A percentile compares a stretch with the other conserved stretches of the same genome.
Evolutionary conservation across 2,888 invertebrate genomes (phyloP).

Genomic region (Eupithecia pulchellata): DNA sequence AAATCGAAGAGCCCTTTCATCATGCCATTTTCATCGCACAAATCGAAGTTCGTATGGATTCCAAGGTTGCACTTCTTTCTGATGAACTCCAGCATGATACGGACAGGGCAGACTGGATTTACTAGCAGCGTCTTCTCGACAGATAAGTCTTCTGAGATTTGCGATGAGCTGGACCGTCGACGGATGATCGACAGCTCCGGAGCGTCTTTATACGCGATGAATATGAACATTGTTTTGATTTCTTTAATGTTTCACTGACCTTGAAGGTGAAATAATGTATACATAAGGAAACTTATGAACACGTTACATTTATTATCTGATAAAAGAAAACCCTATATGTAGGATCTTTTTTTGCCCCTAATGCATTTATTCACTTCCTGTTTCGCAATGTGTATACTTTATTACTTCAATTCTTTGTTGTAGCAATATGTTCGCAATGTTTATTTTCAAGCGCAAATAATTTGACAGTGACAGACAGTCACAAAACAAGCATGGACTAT

Average conservation of each 20-base stretch:
- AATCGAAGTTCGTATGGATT: conserved; percentile 65
- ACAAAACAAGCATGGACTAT: too few relatives aligned
- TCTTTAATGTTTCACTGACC: not conserved
- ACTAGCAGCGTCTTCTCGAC: conserved; percentile 69
- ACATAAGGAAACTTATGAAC: not conserved
- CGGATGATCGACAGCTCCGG: conserved; percentile 56
- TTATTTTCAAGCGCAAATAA: not conserved
- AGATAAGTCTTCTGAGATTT: conserved; percentile 51
- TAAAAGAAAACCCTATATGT: too few relatives aligned
- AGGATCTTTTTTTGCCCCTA: too few relatives aligned
- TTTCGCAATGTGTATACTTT: too few relatives aligned
- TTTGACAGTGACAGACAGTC: conserved; percentile 3
- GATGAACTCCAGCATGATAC: conserved; percentile 77
- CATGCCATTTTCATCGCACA: conserved; percentile 66
- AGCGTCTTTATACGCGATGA: conserved; percentile 65
- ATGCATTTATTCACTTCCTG: not conserved
- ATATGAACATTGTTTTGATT: conserved; percentile 65
- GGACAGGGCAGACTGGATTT: conserved; percentile 71
- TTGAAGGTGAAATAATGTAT: not conserved
- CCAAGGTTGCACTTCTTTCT: conserved; percentile 72
- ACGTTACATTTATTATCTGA: not conserved
- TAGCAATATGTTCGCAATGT: too few relatives aligned
- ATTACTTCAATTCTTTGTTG: too few relatives aligned
- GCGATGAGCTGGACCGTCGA: conserved; percentile 21
- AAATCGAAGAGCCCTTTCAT: conserved; percentile 64